A percentile compares a stretch with the other conserved stretches of the same genome.
Conservation (phyloP, 2,113 vertebrate species). For the Cromileptes altivelis region DNA sequence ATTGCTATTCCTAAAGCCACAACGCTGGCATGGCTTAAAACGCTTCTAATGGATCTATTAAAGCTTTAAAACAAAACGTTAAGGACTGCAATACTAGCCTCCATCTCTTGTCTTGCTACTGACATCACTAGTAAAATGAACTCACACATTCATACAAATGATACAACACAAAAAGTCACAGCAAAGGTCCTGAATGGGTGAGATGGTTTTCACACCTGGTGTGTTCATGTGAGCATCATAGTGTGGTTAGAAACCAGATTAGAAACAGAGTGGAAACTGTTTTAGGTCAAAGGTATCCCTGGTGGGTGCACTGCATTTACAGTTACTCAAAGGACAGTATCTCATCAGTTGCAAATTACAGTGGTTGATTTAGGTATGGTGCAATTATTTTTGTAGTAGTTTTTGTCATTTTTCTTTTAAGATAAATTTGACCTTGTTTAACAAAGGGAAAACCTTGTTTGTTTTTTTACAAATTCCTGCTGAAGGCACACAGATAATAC, state of each 20-base stretch:
- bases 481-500: not conserved
- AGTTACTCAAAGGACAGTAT: not conserved
- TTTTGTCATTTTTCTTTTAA: not conserved
- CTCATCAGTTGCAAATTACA: not conserved
- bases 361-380: not conserved
- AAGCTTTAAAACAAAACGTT: not conserved
- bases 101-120: not conserved
- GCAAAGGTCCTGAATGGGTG: slow-evolving; percentile 19
- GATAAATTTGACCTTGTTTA: not conserved
- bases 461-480: not conserved
- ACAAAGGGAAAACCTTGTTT: not conserved
- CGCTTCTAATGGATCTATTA: not conserved
- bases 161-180: not conserved
- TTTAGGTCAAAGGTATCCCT: slow-evolving; percentile 9
- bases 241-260: slow-evolving; percentile 44
- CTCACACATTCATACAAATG: slow-evolving; percentile 6
- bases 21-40: not conserved
- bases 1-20: not conserved
- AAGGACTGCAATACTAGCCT: not conserved
- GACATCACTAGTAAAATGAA: not conserved
- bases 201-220: slow-evolving; percentile 51
- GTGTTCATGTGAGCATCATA: not conserved
- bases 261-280: slow-evolving; percentile 40
- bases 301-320: slow-evolving; percentile 1
- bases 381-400: too few relatives aligned